phyloP scores from a whole-genome alignment of 2,113 vertebrate genomes.

The Tetrao urogallus region DNA sequence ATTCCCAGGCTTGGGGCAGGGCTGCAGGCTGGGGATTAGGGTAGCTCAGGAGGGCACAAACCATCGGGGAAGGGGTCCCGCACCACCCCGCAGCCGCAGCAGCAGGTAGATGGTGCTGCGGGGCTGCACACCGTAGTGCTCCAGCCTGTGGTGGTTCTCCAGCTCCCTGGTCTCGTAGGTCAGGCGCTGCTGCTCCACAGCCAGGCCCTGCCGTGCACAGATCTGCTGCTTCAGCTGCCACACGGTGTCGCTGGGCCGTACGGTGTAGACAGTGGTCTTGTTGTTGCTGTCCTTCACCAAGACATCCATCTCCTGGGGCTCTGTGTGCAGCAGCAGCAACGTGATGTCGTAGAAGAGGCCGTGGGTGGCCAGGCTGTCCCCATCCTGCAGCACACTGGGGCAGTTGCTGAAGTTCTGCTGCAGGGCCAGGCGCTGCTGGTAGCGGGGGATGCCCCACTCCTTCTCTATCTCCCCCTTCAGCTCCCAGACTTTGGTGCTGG shows the following conservation, averaged over 20 bases:
- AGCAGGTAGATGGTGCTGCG: conserved; percentile 3
- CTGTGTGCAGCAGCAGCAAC: not conserved
- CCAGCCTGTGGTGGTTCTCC: not conserved
- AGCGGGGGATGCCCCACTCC: rapidly evolving
- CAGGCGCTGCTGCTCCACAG: not conserved
- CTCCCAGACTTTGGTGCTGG: not conserved
- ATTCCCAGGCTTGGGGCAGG: not conserved
- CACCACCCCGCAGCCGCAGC: conserved; percentile 22
- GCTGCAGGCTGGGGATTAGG: not conserved
- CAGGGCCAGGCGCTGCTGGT: not conserved
- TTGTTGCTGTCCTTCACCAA: not conserved
- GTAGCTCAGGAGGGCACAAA: not conserved
- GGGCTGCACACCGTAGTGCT: rapidly evolving
- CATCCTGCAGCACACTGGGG: not conserved
- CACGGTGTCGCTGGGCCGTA: not conserved
- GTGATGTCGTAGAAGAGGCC: conserved; percentile 37
- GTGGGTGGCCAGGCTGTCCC: not conserved
- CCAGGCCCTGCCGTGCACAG: rapidly evolving
- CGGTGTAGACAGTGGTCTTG: not conserved
- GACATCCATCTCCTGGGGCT: not conserved
- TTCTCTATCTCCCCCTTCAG: not conserved
- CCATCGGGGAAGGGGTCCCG: rapidly evolving
- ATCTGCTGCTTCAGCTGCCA: conserved; percentile 33
- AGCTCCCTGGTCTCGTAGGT: rapidly evolving
- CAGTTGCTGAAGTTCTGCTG: rapidly evolving